Percentiles rank a stretch among this genome's conserved stretches.
These are phyloP conservation scores for Peromyscus californicus DNA, from an alignment of 2,113 vertebrate genomes.

Conservation along the genomic window DNA sequence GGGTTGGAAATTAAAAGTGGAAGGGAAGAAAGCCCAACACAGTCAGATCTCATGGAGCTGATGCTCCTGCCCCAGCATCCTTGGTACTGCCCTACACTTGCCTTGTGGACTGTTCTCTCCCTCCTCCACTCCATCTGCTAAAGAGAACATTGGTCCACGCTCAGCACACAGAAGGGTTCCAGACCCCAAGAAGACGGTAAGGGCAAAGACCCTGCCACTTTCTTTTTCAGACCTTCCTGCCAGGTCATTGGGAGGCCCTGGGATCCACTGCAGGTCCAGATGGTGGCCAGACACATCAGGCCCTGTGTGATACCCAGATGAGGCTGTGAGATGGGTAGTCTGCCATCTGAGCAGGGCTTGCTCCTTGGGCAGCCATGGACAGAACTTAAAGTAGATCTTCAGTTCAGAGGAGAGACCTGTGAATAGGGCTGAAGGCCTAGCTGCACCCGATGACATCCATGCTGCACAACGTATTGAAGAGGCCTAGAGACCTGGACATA, in stretches of 20 bases:
- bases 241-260: too few species aligned
- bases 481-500: fast-evolving
- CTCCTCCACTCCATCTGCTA: not conserved
- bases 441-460: not conserved
- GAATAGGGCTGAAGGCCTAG: not conserved
- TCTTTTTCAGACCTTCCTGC: not conserved
- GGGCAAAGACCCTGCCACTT: not conserved
- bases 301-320: not conserved
- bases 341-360: fast-evolving
- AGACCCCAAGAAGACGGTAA: not conserved
- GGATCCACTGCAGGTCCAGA: not conserved
- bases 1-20: not conserved
- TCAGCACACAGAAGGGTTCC: not conserved
- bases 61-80: not conserved
- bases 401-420: not conserved
- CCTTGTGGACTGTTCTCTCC: not conserved
- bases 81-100: not conserved
- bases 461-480: fast-evolving
- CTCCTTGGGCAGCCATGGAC: not conserved
- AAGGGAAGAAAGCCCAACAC: not conserved
- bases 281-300: not conserved
- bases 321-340: not conserved
- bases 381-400: not conserved
- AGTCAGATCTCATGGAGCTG: not conserved
- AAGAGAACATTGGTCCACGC: not conserved